Evolutionary conservation across 2,888 invertebrate species (phyloP), one percentile per base, ranked within the genome.

Genomic region (Platypus cylindrus): DNA sequence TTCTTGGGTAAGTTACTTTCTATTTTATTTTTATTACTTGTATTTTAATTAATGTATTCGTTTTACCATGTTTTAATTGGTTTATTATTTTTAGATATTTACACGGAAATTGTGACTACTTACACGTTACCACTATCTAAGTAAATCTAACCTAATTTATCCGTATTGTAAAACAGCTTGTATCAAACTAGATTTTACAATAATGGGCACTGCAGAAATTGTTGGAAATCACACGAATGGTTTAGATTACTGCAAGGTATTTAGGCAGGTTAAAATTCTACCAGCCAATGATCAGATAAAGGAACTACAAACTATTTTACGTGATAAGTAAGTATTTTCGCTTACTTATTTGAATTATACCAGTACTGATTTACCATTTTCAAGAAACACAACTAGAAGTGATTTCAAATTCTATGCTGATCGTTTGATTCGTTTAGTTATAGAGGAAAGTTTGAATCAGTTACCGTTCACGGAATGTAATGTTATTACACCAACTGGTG

Each of bases 371-470:
- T n/a, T n/a, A n/a, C n/a, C 48, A 30, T 30, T 50, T 54, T 71
- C 63, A 45, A 97, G 95, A 60, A 85, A 83, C 50, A 95, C 94
- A 15, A 68, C 79, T 2, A 71, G 93, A 48, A 90, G 85, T 65
- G 97, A 98, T 63, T 98, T 98, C 60, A 94, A 97, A 59, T 98
- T 98, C 64, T 95, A 90, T 62, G 97, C 97, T 0, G 98, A 98
- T 62, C 78, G 98, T 45, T 66, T 98, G 61, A 98, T 98, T 54
- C 78, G 98, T 3, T 68, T 98, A 22, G 94, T 98, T 1, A 94
- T 98, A 41, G 98, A 98, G 58, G 97, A 97, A 61, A 95, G 95
- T 44, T 67, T 98, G 17, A 98, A 98, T 64, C 93, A 93, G 56
- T 65, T 95, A 35, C 97, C 98, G 1, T 97, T 94, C 58, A 80